These are phyloP conservation scores for Limnephilus rhombicus DNA, from an alignment of 2,888 invertebrate genomes.

Conservation along the genomic window DNA sequence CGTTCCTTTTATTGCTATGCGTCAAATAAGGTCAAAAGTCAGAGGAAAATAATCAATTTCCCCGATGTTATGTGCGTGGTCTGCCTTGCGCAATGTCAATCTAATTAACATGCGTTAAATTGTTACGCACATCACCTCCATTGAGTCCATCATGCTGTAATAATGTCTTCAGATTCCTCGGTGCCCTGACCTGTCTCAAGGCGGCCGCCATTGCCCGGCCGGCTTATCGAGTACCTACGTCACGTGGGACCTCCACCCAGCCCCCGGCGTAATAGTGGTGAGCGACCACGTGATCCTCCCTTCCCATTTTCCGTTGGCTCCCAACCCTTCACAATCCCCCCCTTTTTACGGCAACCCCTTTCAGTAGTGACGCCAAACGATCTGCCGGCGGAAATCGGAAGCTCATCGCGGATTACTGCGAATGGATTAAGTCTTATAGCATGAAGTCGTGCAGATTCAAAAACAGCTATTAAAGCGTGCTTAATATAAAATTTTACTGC, in stretches of 20 bases:
- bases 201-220: slow-evolving; percentile 43
- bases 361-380: not conserved
- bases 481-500: not conserved
- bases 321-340: not conserved
- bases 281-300: slow-evolving; percentile 34
- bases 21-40: not conserved
- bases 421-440: not conserved
- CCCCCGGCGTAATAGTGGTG: slow-evolving; percentile 2
- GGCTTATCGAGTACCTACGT: slow-evolving; percentile 47
- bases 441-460: not conserved
- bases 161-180: slow-evolving; percentile 4
- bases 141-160: not conserved
- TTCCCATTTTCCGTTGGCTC: not conserved
- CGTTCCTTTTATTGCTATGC: not conserved
- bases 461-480: not conserved
- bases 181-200: slow-evolving; percentile 54
- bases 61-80: not conserved
- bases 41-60: not conserved
- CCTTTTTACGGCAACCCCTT: not conserved
- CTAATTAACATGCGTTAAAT: not conserved
- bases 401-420: not conserved
- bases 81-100: not conserved
- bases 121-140: not conserved
- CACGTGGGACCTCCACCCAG: slow-evolving; percentile 28
- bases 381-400: slow-evolving; percentile 28